Base-by-base conservation (phyloP, 2,797 vertebrate species). In the Fundulus diaphanus region DNA sequence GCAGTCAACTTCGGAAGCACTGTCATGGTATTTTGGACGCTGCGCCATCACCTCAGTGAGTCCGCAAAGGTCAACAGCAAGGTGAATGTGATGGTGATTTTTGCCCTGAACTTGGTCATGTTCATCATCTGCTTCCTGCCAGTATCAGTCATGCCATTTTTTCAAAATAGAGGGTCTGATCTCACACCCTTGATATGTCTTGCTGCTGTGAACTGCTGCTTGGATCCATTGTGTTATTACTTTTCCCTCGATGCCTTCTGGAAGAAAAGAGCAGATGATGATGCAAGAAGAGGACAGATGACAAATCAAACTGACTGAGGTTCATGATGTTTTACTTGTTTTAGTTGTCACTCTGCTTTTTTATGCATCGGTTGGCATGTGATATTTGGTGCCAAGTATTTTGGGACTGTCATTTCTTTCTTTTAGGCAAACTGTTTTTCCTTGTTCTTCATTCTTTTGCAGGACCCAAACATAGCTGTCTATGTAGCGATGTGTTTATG, bases 161-260 rank as follows among this genome's bases (percentile, higher is more conserved):
- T 7, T 0, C 20, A 11, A 12, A 1, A 29, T 27, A 54, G 3
- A 1, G 27, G 40, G 5, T 46, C 40, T 24, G 54, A 59, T 12
- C 2, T 44, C 16, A 72, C 70, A 22, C 16, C 3, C 70, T 0
- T 48, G 2, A 52, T 42, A n/a, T 93, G 90, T 70, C 84, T 93
- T 2, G 88, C 89, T 0, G 85, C 84, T 59, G 40, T 87, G 4
- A 93, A 93, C 83, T 92, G 92, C 74, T 92, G 92, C 27, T 52
- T 93, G 65, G 93, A 94, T 73, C 90, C 92, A 5, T 68, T 94
- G 49, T 35, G 93, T 57, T 93, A 93, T 72, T 94, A 91, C 74
- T 93, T 93, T 59, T 92, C 89, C 44, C 88, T 92, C 7, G 92
- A 94, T 68, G 90, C 85, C 13, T 94, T 94, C 81, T 94, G 91